Evolutionary conservation across 2,113 vertebrate genomes (phyloP), one percentile per base, ranked within the genome.

Genomic region (Ifrita kowaldi): DNA sequence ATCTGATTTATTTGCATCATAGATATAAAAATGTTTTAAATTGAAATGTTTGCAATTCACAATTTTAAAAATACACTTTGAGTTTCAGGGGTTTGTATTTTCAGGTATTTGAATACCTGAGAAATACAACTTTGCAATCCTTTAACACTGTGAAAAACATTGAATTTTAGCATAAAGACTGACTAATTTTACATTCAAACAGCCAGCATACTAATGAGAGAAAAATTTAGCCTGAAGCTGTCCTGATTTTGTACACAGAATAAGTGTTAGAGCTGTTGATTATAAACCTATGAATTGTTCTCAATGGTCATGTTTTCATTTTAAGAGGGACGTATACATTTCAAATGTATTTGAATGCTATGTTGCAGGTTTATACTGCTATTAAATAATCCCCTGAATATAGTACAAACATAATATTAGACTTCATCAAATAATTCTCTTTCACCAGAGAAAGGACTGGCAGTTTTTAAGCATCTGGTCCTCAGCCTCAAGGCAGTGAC

Each of bases 111-210:
- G 26, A 79, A 88, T 46, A 70, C 4, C 10, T 44, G 55, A 79
- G 35, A 95, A 95, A 95, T 84, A 75, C 22, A 92, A 57, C 35
- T 87, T 90, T 49, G 49, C 83, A 57, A 76, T 80, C 30, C 35
- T 77, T 89, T 83, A 90, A 55, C 56, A 81, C n/a, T 64, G 60
- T 79, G 56, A 37, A 63, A 78, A 81, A 86, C 56, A 89, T 20
- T 63, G 71, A 52, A 68, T 60, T 96, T 94, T 76, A 71, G 84
- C 35, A 78, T 57, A 83, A 94, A 78, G 41, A 87, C 44, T 81
- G 53, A 88, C 74, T 96, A 90, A 41, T 41, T 95, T 93, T 93
- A 60, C n/a, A 67, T 82, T 71, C 37, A 87, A 65, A 74, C 30
- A 84, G 13, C 50, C 32, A 87, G 32, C 39, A 76, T 84, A 90